Evolutionary conservation across 2,113 vertebrate genomes (phyloP), one percentile per base, ranked within the genome.

Genomic region (Heptranchias perlo): DNA sequence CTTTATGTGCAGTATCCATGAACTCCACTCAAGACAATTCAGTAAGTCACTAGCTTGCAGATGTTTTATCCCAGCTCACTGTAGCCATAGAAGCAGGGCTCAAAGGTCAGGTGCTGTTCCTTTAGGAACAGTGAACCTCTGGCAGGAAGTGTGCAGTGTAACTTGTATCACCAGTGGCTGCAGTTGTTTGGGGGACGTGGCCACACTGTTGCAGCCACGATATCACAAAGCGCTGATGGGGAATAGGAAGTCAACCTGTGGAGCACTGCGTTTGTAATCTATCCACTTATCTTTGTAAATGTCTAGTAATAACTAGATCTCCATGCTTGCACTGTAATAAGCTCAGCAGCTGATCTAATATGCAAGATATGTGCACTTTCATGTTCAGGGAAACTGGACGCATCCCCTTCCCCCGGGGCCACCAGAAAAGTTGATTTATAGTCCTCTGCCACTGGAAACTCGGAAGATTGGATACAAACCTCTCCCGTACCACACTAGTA

Each of bases 11-110:
- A 31, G 65, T 95, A 69, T 69, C 64, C 94, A 69, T 69, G 65
- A 95, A 95, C 64, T 95, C 73, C 64, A 49, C 64, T 49, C 65
- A 35, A 69, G 64, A 95, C 94, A 69, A 95, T 95, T 49, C 94
- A 49, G 23, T 69, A 47, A 95, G 44, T 95, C 44, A 69, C 44
- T 69, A 47, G 44, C 47, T 28, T 47, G 62, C 44, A 95, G 65
- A 95, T 95, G 64, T 31, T 95, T 95, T 67, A 69, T 69, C 65
- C 94, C 65, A 52, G 44, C 47, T 52, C 47, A 16, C 4, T 95
- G 64, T 69, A 95, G 52, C 65, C 94, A 95, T 95, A 18, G 94
- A 28, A 49, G n/a, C 89, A 93, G 58, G 58, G 58, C 89, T 62
- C 89, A 21, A 62, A 93, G 61, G 58, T 23, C 58, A 62, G 58